phyloP scores from a whole-genome alignment of 2,888 invertebrate genomes.

The Alentia gelatinosa region DNA sequence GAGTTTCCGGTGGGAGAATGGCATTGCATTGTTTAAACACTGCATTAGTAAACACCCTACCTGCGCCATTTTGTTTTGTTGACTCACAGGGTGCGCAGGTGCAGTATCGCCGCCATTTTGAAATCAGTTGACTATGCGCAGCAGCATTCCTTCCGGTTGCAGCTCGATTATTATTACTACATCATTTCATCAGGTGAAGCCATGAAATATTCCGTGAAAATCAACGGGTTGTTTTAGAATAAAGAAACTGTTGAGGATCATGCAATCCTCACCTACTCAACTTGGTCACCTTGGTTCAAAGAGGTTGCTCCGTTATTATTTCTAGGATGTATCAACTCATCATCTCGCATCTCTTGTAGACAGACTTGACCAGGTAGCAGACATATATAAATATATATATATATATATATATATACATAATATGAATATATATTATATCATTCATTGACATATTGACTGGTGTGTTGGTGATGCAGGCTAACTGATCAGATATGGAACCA shows the following conservation, averaged over 20 bases:
- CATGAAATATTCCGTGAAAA: neutral
- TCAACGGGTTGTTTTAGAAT: neutral
- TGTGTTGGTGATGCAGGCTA: neutral
- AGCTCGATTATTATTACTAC: neutral
- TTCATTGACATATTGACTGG: slow-evolving; percentile 40
- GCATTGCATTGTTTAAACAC: neutral
- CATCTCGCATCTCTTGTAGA: slow-evolving; percentile 23
- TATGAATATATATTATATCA: slow-evolving; percentile 29
- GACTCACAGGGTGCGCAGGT: neutral
- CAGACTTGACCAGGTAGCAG: slow-evolving; percentile 28
- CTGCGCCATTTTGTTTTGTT: neutral
- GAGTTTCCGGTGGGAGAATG: too few relatives aligned
- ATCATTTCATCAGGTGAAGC: neutral
- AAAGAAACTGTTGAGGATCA: neutral
- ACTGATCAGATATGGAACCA: slow-evolving; percentile 11
- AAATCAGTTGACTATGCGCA: neutral
- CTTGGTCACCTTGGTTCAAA: neutral
- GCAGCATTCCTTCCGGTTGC: slow-evolving; percentile 27
- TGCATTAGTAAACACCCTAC: neutral
- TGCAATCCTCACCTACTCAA: neutral
- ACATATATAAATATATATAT: neutral
- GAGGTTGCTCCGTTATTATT: neutral
- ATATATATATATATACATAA: neutral
- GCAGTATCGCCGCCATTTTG: neutral
- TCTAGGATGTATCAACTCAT: neutral